Evolutionary conservation across 1,140 invertebrate genomes (phyloP), one percentile per base, ranked within the genome.

Genomic region (Papilio polytes): DNA sequence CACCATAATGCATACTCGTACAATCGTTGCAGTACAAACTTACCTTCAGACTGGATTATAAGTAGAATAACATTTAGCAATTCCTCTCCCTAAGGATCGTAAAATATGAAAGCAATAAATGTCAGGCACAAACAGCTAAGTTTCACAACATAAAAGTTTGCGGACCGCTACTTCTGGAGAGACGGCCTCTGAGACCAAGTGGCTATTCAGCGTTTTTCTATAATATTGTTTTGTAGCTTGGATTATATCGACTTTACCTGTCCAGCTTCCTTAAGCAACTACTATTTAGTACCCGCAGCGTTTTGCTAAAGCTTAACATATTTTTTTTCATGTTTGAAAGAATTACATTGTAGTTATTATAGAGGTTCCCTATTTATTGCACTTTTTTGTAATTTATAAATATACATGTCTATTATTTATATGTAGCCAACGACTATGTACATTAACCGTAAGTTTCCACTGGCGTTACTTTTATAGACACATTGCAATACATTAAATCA

Each of bases 51-150:
- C 78, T 86, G 85, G 80, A 85, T 83, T 86, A 82, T 88, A 83
- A 72, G 83, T 89, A 83, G 77, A 84, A 85, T 82, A 87, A 85
- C 83, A 86, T 91, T 88, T 85, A 87, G 85, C 84, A 83, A 89
- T 83, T 85, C 85, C 84, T 88, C 86, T 87, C 83, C 86, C 83
- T 85, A 78, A 85, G 83, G 87, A 86, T 91, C 90, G 87, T 92
- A 93, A 93, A 93, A 90, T 90, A 92, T 91, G 89, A 91, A 91
- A 90, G 92, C 89, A 92, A 94, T 92, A 94, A 92, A 92, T 85
- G 91, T 92, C 92, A 92, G 89, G 86, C 85, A 85, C 90, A 93
- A 91, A 91, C 90, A 90, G 88, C 86, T 84, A 94, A 92, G 89
- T 93, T 91, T 88, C 89, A 92, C 88, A 90, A 91, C 89, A 92